These are phyloP conservation scores for Onychostoma macrolepis DNA, from an alignment of 2,113 vertebrate genomes.

Conservation along the genomic window DNA sequence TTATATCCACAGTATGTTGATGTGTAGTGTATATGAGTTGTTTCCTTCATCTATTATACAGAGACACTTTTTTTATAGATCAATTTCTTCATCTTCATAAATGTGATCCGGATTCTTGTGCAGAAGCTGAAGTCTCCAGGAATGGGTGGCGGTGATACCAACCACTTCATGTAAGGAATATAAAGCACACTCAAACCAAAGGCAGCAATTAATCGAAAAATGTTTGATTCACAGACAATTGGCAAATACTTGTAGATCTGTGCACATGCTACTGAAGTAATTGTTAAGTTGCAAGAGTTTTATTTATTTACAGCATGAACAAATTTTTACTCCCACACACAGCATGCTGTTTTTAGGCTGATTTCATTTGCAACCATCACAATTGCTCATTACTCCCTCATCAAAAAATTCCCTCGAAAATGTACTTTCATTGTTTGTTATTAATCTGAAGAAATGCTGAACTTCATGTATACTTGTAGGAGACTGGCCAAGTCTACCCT, in stretches of 20 bases:
- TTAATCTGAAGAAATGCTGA: neutral
- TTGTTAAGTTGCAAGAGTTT: neutral
- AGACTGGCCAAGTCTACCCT: constrained; percentile 93
- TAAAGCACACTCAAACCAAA: neutral
- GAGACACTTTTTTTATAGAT: constrained; percentile 58
- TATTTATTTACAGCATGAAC: neutral
- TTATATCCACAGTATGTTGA: neutral
- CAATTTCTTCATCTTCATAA: constrained; percentile 80
- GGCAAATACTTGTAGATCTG: neutral
- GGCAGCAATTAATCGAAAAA: neutral
- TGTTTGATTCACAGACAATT: neutral
- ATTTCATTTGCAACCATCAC: neutral
- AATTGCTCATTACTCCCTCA: neutral
- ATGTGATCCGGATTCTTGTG: constrained; percentile 79
- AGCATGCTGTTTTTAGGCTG: neutral
- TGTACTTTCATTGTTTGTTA: neutral
- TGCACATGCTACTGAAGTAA: neutral
- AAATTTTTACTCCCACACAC: neutral
- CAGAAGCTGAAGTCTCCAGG: constrained; percentile 78
- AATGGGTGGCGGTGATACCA: constrained; percentile 71
- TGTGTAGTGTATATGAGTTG: neutral
- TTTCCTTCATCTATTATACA: neutral
- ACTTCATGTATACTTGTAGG: constrained; percentile 69
- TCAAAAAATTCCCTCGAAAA: neutral
- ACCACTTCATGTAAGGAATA: constrained; percentile 75